Conservation (phyloP, 2,888 invertebrate genomes). For the Smittia aterrima region DNA sequence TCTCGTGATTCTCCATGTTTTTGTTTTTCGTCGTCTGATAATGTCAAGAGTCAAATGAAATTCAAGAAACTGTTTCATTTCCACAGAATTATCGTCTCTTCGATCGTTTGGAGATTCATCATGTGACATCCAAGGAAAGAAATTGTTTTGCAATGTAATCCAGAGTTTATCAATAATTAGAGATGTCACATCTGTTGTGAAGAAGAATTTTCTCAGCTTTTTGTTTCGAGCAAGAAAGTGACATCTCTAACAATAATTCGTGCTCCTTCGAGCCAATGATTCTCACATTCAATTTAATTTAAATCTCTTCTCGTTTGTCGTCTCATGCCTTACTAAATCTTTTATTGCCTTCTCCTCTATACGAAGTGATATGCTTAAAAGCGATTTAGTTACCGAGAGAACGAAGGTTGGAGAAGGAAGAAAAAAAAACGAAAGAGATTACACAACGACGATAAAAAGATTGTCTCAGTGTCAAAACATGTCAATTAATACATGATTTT, state of each 20-base stretch:
- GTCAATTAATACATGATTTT: constrained; percentile 37
- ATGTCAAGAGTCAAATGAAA: constrained; percentile 35
- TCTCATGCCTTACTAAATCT: background rate
- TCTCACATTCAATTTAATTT: background rate
- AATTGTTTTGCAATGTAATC: background rate
- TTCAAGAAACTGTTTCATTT: background rate
- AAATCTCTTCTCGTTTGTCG: background rate
- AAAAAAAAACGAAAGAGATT: constrained; percentile 5
- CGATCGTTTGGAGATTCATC: background rate
- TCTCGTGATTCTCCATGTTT: constrained; percentile 5
- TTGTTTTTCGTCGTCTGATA: constrained; percentile 17
- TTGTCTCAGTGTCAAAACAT: constrained; percentile 41
- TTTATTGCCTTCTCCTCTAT: constrained; percentile 2
- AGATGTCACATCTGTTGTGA: too few species aligned
- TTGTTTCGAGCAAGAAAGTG: too few species aligned
- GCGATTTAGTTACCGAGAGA: background rate
- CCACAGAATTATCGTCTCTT: too few species aligned
- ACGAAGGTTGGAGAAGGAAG: background rate
- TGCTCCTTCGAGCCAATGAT: too few species aligned
- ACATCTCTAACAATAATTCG: too few species aligned
- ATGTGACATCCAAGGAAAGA: background rate
- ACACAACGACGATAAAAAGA: constrained; percentile 14
- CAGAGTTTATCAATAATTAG: background rate
- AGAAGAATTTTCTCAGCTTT: too few species aligned
- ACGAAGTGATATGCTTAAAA: background rate